Evolutionary conservation across 2,888 invertebrate genomes (phyloP).

Genomic region (Leptopilina drosophilae): DNA sequence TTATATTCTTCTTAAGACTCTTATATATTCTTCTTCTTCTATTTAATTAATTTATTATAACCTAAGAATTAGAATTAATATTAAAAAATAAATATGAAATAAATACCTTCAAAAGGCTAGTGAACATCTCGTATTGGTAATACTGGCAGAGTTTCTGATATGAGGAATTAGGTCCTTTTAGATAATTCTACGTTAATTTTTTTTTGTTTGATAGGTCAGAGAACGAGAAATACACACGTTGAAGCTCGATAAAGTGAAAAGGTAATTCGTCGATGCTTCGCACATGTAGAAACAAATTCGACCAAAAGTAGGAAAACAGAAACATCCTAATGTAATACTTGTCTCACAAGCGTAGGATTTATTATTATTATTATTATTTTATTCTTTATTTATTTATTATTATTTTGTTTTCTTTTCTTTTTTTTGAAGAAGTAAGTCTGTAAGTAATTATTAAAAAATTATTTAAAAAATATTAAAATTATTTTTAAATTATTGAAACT

Average conservation of each 20-base stretch:
- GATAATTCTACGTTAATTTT: slow-evolving; percentile 14
- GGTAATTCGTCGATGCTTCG: slow-evolving; percentile 28
- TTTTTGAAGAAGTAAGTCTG: slow-evolving; percentile 39
- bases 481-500: no score
- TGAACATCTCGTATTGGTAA: slow-evolving; percentile 8
- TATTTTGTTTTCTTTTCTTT: background rate
- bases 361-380: slow-evolving; percentile 1
- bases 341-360: slow-evolving; percentile 35
- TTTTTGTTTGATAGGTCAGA: background rate
- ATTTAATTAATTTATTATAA: no score
- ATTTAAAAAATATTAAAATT: background rate
- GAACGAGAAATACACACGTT: slow-evolving; percentile 33
- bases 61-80: no score
- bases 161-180: slow-evolving; percentile 34
- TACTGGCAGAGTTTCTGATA: slow-evolving; percentile 37
- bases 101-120: slow-evolving; percentile 32
- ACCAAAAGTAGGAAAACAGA: slow-evolving; percentile 39
- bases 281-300: slow-evolving; percentile 34
- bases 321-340: slow-evolving; percentile 21
- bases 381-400: no score
- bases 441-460: background rate
- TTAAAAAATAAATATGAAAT: background rate
- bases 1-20: no score
- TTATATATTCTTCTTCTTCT: no score
- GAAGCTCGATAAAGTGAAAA: slow-evolving; percentile 33